Percentiles rank a stretch among this genome's conserved stretches.
Conservation (phyloP, 2,113 vertebrate species). For the Morone chrysops region DNA sequence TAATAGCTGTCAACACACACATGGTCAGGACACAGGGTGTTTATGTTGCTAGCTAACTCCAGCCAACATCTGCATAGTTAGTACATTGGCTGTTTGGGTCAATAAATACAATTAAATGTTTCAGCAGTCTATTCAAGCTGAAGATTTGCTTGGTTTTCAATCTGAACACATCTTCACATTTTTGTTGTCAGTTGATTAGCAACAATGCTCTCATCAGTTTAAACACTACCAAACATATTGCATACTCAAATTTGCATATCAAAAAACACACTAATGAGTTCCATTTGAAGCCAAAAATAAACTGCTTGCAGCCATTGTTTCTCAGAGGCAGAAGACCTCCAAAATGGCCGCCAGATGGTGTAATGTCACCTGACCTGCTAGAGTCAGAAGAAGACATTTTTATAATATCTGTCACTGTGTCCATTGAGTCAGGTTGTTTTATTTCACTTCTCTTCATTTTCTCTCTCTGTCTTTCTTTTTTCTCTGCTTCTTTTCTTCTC, state of each 20-base stretch:
- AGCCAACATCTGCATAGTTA: not conserved
- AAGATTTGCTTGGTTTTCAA: not conserved
- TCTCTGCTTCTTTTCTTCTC: not conserved
- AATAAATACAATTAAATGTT: not conserved
- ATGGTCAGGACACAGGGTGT: too few relatives aligned
- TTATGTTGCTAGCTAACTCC: not conserved
- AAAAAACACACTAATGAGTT: slow-evolving; percentile 7
- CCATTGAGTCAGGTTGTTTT: slow-evolving; percentile 10
- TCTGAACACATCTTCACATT: not conserved
- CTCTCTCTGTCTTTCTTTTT: slow-evolving; percentile 1
- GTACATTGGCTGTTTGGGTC: not conserved
- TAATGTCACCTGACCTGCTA: slow-evolving; percentile 3
- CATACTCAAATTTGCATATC: not conserved
- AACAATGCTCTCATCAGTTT: too few relatives aligned
- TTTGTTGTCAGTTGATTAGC: not conserved
- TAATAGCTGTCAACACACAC: too few relatives aligned
- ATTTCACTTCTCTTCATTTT: slow-evolving; percentile 33
- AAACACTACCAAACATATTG: not conserved
- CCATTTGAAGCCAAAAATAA: not conserved
- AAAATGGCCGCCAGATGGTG: slow-evolving; percentile 21
- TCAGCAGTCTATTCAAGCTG: not conserved
- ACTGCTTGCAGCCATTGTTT: not conserved
- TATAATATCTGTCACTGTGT: not conserved
- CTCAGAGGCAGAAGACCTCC: not conserved
- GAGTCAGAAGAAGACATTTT: slow-evolving; percentile 8